phyloP scores from a whole-genome alignment of 2,888 invertebrate genomes.

The Elmis aenea region DNA sequence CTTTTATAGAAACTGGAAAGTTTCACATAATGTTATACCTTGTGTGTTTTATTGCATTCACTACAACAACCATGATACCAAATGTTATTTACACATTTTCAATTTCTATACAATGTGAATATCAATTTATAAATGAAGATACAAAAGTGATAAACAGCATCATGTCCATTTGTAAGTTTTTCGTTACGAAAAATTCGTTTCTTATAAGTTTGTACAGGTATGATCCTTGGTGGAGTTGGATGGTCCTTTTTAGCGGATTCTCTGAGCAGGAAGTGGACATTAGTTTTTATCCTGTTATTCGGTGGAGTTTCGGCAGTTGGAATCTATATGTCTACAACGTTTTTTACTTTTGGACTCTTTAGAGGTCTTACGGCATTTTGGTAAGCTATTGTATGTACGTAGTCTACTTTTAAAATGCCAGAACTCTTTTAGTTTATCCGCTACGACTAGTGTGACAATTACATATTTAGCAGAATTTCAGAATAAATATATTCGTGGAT shows the following conservation, averaged over 20 bases:
- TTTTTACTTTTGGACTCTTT: conserved; percentile 3
- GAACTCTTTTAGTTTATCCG: conserved; percentile 5
- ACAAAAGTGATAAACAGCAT: conserved; percentile 3
- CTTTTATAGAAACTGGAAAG: conserved; percentile 8
- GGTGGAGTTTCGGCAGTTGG: background rate
- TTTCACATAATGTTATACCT: conserved; percentile 6
- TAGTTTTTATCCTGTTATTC: conserved; percentile 1
- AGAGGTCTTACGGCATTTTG: conserved; percentile 4
- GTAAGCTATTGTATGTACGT: too few species aligned
- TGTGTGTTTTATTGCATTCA: conserved; percentile 6
- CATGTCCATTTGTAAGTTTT: conserved; percentile 6
- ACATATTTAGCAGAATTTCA: conserved; percentile 7
- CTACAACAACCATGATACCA: conserved; percentile 1
- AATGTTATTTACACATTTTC: background rate
- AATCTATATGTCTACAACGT: background rate
- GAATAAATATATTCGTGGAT: conserved; percentile 6
- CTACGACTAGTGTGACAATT: conserved; percentile 3
- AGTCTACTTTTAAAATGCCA: too few species aligned
- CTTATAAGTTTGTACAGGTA: conserved; percentile 8
- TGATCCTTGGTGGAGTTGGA: conserved; percentile 5
- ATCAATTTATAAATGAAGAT: conserved; percentile 3
- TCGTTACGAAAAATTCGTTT: too few species aligned
- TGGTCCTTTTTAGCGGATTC: conserved; percentile 7
- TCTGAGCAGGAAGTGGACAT: conserved; percentile 7
- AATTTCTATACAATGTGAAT: conserved; percentile 3